Base-by-base conservation (phyloP, 2,113 vertebrate species). In the Hippolais icterina region DNA sequence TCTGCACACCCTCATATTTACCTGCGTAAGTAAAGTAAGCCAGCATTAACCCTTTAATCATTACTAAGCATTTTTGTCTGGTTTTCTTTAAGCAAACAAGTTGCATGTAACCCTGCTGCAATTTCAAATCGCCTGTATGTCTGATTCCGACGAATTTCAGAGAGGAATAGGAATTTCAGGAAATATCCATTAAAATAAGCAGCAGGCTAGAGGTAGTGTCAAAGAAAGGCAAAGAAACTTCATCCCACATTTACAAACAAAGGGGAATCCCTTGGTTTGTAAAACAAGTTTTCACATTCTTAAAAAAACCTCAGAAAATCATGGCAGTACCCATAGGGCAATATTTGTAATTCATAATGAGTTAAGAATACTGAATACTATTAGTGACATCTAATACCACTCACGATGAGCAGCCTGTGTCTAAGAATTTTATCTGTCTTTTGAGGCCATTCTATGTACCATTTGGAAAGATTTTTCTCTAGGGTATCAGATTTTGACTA, bases 91-190 rank as follows among this genome's bases (percentile, higher is more conserved):
- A 83, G 20, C 11, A 94, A 61, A 74, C 4, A 65, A 80, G 37
- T 16, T 50, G 29, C 0, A 0, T 6, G 2, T 53, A 7, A 41
- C 11, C 69, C 42, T 14, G 37, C 9, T 29, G 23, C 9, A 78
- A 42, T 52, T 65, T 63, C 33, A 53, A 89, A 60, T 41, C 8
- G 4, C 22, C 21, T 54, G 12, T 33, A 53, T 4, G 0, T 42
- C 60, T 61, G n/a, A 69, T 5, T 50, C 35, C 82, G 42, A 7
- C 20, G 78, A 11, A 60, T 60, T 10, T 69, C 37, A 46, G 25
- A 65, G 20, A 46, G 15, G 8, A 83, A 41, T 4, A 65, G 28
- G 50, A 70, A 42, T 70, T 89, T 54, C 69, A 81, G 50, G 53
- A 60, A 49, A 35, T 3, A 60, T 23, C 2, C 8, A 13, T 35